Percentiles rank a stretch among this genome's conserved stretches.
Evolutionary conservation across 1,140 invertebrate species (phyloP).

Genomic region (Thalassaphorura encarpata): DNA sequence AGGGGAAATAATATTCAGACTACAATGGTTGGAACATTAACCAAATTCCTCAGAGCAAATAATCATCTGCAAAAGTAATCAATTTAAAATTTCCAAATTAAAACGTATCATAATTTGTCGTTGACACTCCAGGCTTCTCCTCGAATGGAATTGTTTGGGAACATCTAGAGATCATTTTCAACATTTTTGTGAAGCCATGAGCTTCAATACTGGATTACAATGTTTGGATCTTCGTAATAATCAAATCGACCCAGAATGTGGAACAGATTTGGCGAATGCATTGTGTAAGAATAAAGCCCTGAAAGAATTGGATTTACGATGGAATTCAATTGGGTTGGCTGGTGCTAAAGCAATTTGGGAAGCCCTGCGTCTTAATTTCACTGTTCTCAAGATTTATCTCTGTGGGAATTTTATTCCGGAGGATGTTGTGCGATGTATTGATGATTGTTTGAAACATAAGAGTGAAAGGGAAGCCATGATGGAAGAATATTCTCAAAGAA

Average conservation of each 20-base stretch:
- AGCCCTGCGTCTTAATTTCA: slow-evolving; percentile 36
- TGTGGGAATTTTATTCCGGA: slow-evolving; percentile 41
- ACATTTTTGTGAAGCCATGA: slow-evolving; percentile 38
- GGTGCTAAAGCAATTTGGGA: slow-evolving; percentile 38
- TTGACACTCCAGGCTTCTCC: slow-evolving; percentile 19
- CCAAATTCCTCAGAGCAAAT: slow-evolving; percentile 10
- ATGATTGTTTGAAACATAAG: slow-evolving; percentile 22
- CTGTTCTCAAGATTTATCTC: slow-evolving; percentile 35
- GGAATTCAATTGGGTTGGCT: slow-evolving; percentile 39
- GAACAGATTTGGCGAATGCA: slow-evolving; percentile 33
- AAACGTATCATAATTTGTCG: neutral
- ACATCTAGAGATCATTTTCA: slow-evolving; percentile 35
- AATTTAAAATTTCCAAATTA: neutral
- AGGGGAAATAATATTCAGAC: slow-evolving; percentile 41
- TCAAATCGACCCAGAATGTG: slow-evolving; percentile 38
- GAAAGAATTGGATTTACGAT: slow-evolving; percentile 37
- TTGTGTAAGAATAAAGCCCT: slow-evolving; percentile 37
- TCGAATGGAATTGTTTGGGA: slow-evolving; percentile 39
- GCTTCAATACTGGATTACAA: slow-evolving; percentile 38
- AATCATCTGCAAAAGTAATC: slow-evolving; percentile 8
- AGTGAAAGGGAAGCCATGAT: slow-evolving; percentile 19
- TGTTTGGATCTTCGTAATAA: slow-evolving; percentile 41
- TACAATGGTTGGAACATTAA: slow-evolving; percentile 33
- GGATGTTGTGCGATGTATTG: slow-evolving; percentile 36
- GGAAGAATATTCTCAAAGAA: slow-evolving; percentile 21